A percentile compares a stretch with the other conserved stretches of the same genome.
Conservation (phyloP, 2,113 vertebrate genomes). For the Melospiza georgiana region DNA sequence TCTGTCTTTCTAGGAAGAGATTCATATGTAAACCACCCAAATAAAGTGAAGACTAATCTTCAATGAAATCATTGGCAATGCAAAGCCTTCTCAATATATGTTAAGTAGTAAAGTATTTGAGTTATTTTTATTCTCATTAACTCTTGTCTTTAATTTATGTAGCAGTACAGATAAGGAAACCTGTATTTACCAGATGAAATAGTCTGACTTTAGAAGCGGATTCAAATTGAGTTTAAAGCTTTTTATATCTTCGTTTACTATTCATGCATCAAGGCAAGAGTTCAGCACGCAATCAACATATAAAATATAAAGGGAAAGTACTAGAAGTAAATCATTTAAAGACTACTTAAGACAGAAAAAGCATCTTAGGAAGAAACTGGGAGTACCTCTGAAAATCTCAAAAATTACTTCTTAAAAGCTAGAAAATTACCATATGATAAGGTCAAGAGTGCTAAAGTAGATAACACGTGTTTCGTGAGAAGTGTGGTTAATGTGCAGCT, state of each 20-base stretch:
- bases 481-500: slow-evolving; percentile 33
- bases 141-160: neutral
- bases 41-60: neutral
- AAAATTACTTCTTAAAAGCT: slow-evolving; percentile 57
- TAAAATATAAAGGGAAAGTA: slow-evolving; percentile 41
- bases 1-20: neutral
- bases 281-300: slow-evolving; percentile 49
- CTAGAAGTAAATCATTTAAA: slow-evolving; percentile 53
- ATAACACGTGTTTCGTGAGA: slow-evolving; percentile 42
- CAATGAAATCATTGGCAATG: neutral
- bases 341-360: slow-evolving; percentile 59
- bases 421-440: slow-evolving; percentile 59
- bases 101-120: neutral
- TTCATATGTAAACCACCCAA: neutral
- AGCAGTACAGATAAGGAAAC: neutral
- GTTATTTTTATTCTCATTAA: neutral
- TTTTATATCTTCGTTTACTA: slow-evolving; percentile 48
- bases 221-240: slow-evolving; percentile 48
- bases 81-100: neutral
- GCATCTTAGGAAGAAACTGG: slow-evolving; percentile 47
- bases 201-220: neutral
- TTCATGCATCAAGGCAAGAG: slow-evolving; percentile 34
- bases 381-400: slow-evolving; percentile 34
- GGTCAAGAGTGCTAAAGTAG: slow-evolving; percentile 64
- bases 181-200: neutral